Conservation (phyloP, 2,113 vertebrate genomes). For the Clarias batrachus region DNA sequence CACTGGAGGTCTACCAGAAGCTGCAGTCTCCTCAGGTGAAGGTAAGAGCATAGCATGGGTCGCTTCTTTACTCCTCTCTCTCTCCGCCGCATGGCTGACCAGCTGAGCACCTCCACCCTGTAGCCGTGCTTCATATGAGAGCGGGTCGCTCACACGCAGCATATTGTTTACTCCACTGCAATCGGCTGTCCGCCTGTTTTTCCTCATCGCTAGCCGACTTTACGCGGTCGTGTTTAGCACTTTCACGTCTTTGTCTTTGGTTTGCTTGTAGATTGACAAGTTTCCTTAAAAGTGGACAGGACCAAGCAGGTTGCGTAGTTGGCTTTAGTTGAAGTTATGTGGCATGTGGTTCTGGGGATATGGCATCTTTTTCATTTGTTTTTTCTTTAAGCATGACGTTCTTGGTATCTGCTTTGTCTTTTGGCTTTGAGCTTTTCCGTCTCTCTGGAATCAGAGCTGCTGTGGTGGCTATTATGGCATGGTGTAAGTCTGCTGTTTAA, state of each 20-base stretch:
- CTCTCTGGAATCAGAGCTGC: constrained; percentile 25
- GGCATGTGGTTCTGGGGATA: constrained; percentile 52
- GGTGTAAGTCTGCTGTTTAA: constrained; percentile 26
- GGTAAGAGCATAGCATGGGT: constrained; percentile 72
- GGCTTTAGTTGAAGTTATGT: background rate
- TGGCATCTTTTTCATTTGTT: constrained; percentile 49
- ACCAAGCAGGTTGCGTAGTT: background rate
- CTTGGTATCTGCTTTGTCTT: constrained; percentile 26
- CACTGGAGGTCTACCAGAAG: constrained; percentile 95
- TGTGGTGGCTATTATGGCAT: constrained; percentile 11
- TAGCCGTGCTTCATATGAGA: background rate
- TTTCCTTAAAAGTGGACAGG: background rate
- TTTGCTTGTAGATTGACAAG: constrained; percentile 4
- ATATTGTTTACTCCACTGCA: constrained; percentile 2
- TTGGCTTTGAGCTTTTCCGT: constrained; percentile 31
- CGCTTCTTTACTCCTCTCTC: constrained; percentile 3
- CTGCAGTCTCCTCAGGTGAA: constrained; percentile 96
- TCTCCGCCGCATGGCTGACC: constrained; percentile 55
- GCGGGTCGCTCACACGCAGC: background rate
- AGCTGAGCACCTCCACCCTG: constrained; percentile 48
- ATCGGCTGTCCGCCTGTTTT: background rate
- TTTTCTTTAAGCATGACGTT: constrained; percentile 51
- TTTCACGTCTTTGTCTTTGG: background rate
- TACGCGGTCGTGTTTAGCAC: background rate
- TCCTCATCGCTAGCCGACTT: background rate